A percentile compares a stretch with the other conserved stretches of the same genome.
Conservation (phyloP, 2,888 invertebrate species). For the Trachelus tabidus region DNA sequence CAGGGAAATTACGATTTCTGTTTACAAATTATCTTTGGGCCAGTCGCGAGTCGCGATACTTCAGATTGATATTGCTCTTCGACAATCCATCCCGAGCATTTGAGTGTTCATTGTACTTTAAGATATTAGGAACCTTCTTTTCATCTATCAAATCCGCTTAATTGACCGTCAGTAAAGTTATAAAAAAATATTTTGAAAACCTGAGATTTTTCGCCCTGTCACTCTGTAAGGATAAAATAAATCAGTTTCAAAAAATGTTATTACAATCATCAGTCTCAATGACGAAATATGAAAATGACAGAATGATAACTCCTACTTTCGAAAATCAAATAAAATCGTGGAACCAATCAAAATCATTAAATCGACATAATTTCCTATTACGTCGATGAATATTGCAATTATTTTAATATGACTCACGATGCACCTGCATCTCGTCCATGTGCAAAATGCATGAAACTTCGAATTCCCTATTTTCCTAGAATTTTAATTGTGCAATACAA, state of each 20-base stretch:
- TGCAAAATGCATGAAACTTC: not conserved
- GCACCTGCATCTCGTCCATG: no score
- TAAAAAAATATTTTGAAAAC: not conserved
- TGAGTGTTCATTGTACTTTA: not conserved
- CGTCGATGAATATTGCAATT: not conserved
- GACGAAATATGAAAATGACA: not conserved
- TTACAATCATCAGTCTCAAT: not conserved
- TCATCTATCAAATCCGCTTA: not conserved
- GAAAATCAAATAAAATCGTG: not conserved
- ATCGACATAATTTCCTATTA: no score
- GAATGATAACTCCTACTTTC: not conserved
- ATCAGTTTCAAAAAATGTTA: not conserved
- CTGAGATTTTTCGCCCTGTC: not conserved
- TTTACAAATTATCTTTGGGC: conserved; percentile 5
- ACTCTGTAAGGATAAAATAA: not conserved
- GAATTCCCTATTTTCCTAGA: not conserved
- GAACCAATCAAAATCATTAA: no score
- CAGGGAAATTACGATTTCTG: conserved; percentile 27
- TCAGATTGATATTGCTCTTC: not conserved
- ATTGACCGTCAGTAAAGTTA: not conserved
- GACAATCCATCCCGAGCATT: not conserved
- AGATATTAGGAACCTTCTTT: not conserved
- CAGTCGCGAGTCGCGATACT: conserved; percentile 1
- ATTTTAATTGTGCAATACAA: not conserved
- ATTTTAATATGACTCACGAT: not conserved